Conservation (phyloP, 2,888 invertebrate species). For the Sphecodes monilicornis region DNA sequence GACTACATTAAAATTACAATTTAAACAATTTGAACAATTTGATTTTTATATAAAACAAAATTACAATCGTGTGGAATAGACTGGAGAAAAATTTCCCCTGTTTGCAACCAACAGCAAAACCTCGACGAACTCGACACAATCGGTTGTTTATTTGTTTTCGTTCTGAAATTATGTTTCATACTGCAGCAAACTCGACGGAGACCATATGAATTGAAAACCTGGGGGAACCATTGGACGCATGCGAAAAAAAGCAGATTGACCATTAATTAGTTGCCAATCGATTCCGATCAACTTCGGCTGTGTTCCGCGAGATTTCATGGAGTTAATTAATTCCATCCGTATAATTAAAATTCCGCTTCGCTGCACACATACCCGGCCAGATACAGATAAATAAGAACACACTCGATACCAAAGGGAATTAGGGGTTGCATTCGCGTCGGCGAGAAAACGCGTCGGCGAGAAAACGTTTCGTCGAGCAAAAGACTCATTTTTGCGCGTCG, state of each 20-base stretch:
- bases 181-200: neutral
- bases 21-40: neutral
- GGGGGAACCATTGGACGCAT: neutral
- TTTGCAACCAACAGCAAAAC: neutral
- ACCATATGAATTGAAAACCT: neutral
- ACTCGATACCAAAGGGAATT: conserved; percentile 35
- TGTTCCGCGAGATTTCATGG: conserved; percentile 55
- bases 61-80: too few species aligned
- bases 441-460: neutral
- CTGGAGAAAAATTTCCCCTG: neutral
- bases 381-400: conserved; percentile 56
- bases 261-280: conserved; percentile 63
- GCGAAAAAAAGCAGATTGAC: conserved; percentile 47
- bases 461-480: neutral
- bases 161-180: neutral
- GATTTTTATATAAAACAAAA: neutral
- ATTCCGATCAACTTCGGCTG: conserved; percentile 38
- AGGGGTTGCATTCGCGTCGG: neutral
- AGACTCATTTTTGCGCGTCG: neutral
- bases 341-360: conserved; percentile 59
- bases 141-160: neutral
- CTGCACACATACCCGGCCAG: conserved; percentile 35
- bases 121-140: neutral
- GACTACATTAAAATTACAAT: neutral
- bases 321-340: conserved; percentile 59